Conservation (phyloP, 2,888 invertebrate species). For the Tuberolachnus salignus region DNA sequence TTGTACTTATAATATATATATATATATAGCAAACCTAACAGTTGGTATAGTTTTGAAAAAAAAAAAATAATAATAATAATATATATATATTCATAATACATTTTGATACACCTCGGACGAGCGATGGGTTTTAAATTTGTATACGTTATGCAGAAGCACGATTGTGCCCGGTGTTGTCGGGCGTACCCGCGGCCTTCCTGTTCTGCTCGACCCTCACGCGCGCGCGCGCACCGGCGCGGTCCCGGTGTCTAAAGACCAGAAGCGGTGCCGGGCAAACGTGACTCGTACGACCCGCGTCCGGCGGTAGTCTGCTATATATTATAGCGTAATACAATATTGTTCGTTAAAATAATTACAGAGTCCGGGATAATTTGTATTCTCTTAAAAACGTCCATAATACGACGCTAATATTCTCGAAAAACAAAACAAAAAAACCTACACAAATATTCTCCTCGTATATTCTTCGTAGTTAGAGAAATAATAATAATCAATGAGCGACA, state of each 20-base stretch:
- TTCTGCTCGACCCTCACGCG: too few species aligned
- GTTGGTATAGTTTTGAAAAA: slow-evolving; percentile 25
- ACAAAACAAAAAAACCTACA: too few species aligned
- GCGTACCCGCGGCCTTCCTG: not conserved
- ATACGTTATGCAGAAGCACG: slow-evolving; percentile 52
- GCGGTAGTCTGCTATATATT: slow-evolving; percentile 15
- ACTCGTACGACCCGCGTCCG: slow-evolving; percentile 31
- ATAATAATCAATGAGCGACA: too few species aligned
- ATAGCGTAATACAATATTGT: too few species aligned
- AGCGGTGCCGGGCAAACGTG: slow-evolving; percentile 45
- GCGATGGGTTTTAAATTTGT: slow-evolving; percentile 53
- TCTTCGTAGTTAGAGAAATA: too few species aligned
- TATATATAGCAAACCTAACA: not conserved
- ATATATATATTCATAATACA: too few species aligned
- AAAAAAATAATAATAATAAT: slow-evolving; percentile 24
- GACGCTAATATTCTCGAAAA: too few species aligned
- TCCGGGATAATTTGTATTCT: too few species aligned
- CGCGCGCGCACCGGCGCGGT: slow-evolving; percentile 7
- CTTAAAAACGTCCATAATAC: too few species aligned
- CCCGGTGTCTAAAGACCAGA: slow-evolving; percentile 40
- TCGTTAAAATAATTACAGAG: too few species aligned
- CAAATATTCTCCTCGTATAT: too few species aligned
- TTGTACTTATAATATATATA: slow-evolving; percentile 10
- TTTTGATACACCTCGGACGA: slow-evolving; percentile 52
- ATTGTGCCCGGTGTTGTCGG: slow-evolving; percentile 36